A percentile compares a stretch with the other conserved stretches of the same genome.
Conservation (phyloP, 2,113 vertebrate genomes). For the Notarius lentiginosus region DNA sequence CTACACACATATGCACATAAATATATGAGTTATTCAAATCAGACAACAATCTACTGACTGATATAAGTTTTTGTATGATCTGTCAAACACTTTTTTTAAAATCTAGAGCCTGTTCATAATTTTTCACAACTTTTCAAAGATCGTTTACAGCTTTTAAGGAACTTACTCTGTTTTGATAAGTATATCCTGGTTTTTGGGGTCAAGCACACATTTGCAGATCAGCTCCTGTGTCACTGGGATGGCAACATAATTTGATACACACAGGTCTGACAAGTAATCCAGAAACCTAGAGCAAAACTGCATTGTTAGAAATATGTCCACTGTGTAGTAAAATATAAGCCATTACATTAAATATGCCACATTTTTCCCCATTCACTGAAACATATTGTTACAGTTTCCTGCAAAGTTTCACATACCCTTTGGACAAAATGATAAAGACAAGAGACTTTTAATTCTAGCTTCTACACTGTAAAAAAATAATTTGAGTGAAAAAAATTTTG, state of each 20-base stretch:
- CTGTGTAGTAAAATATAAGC: neutral
- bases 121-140: neutral
- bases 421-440: neutral
- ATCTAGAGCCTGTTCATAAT: neutral
- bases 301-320: constrained; percentile 9
- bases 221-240: constrained; percentile 98
- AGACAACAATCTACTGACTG: neutral
- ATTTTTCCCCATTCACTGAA: neutral
- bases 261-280: constrained; percentile 96
- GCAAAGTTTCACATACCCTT: neutral
- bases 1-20: constrained; percentile 61
- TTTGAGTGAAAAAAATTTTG: too few species aligned
- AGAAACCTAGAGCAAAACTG: constrained; percentile 79
- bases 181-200: constrained; percentile 94
- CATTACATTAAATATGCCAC: neutral
- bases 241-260: constrained; percentile 95
- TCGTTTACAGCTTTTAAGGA: neutral
- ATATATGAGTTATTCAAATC: neutral
- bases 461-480: neutral
- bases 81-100: neutral
- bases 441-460: neutral
- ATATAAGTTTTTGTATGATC: neutral
- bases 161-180: constrained; percentile 97
- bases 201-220: constrained; percentile 97
- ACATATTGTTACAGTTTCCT: neutral